Conservation (phyloP, 2,113 vertebrate genomes). For the Cichladusa arquata region DNA sequence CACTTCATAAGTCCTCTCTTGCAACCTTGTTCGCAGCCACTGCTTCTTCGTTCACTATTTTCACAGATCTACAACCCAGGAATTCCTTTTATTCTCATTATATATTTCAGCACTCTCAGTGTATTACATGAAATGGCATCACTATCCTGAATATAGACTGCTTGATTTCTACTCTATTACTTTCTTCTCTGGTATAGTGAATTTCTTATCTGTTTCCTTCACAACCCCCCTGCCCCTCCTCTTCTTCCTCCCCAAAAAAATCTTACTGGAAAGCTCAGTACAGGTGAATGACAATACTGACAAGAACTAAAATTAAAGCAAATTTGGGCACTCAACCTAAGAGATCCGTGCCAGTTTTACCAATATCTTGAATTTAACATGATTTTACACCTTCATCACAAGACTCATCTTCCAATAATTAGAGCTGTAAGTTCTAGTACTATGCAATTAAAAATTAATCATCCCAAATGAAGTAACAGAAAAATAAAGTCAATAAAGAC, state of each 20-base stretch:
- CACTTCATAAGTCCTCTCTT: not conserved
- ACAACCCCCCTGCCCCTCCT: rapidly evolving
- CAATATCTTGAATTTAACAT: not conserved
- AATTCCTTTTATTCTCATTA: not conserved
- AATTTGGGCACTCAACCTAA: not conserved
- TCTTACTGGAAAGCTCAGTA: not conserved
- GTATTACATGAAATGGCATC: not conserved
- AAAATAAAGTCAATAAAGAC: not conserved
- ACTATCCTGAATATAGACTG: not conserved
- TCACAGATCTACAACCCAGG: not conserved
- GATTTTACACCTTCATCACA: not conserved
- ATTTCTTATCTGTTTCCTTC: not conserved
- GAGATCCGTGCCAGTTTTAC: not conserved
- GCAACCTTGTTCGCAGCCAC: not conserved
- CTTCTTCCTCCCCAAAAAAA: not conserved
- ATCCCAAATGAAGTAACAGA: not conserved
- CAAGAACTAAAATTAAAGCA: not conserved
- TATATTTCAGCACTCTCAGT: not conserved
- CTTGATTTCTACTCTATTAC: not conserved
- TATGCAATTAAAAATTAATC: not conserved
- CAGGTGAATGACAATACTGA: not conserved
- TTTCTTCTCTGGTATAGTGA: not conserved
- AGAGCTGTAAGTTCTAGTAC: not conserved
- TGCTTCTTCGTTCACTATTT: not conserved
- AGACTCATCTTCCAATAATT: not conserved